Base-by-base conservation (phyloP, 2,113 vertebrate species). In the Indri indri region DNA sequence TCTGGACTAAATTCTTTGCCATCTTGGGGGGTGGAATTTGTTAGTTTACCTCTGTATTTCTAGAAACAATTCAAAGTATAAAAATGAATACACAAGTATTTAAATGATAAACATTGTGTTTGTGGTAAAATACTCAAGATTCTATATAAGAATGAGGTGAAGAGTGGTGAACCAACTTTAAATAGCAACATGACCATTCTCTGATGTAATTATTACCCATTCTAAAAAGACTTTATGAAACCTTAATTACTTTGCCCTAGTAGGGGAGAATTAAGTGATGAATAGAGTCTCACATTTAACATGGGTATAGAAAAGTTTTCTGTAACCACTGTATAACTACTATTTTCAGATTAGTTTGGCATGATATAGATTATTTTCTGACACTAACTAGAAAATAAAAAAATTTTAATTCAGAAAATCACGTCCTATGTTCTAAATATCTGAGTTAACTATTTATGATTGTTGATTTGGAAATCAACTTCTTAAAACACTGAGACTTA, bases 281-380 rank as follows among this genome's bases (percentile, higher is more conserved):
- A 86, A 66, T 47, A 45, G 25, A 87, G 34, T 20, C 0, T 95
- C 50, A 23, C 9, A 73, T 90, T 94, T 93, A 42, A 84, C 68
- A 90, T 32, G 20, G 18, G 54, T 40, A 70, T 37, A 76, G 85
- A 90, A 45, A 70, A 22, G 16, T 96, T 82, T 90, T 90, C 66
- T 66, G 50, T 85, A 83, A 47, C 54, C 1, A 5, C 8, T 93
- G 40, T 32, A 61, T 85, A 25, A 25, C 18, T 88, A 8, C 47
- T 79, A 74, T 74, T 93, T 96, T 83, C 50, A 63, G 32, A n/a
- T 87, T 87, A 34, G 11, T 77, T 96, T 90, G n/a, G 42, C 50
- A 42, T 91, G 68, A 45, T 52, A 88, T 27, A 79, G 68, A 73
- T 83, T 90, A 30, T 90, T 79, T 94, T 90, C 37, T 95, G 68